These are phyloP conservation scores for Hymenochirus boettgeri DNA, from an alignment of 2,113 vertebrate genomes.

Conservation along the genomic window DNA sequence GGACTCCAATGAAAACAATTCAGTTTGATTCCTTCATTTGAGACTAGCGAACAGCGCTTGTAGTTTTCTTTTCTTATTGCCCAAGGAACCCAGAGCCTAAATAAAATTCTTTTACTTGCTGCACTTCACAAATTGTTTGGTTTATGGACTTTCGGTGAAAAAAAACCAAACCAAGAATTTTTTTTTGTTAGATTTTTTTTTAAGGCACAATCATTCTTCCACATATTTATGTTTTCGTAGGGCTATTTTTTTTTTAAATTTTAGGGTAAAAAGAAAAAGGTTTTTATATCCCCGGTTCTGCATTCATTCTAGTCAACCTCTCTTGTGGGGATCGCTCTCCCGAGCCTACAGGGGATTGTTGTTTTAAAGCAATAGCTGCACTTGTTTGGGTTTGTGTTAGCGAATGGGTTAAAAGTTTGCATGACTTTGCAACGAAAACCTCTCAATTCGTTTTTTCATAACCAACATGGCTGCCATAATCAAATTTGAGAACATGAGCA, in stretches of 20 bases:
- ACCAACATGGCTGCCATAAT: constrained; percentile 7
- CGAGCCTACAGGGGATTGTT: too few species aligned
- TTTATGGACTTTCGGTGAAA: constrained; percentile 41
- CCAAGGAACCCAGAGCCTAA: neutral
- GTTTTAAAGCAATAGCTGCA: too few species aligned
- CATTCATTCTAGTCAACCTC: too few species aligned
- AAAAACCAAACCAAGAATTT: constrained; percentile 41
- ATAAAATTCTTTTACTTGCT: too few species aligned
- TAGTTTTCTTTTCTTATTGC: neutral
- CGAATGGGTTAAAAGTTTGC: too few species aligned
- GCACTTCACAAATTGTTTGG: constrained; percentile 39
- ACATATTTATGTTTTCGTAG: constrained; percentile 8
- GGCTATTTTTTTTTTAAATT: too few species aligned
- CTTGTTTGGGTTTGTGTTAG: too few species aligned
- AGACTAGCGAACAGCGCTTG: neutral
- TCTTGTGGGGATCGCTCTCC: too few species aligned
- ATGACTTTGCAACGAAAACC: constrained; percentile 46
- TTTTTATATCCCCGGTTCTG: too few species aligned
- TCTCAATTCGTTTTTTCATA: constrained; percentile 39
- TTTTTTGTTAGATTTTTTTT: constrained; percentile 43
- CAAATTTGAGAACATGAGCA: neutral
- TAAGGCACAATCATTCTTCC: constrained; percentile 49
- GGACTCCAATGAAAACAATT: neutral
- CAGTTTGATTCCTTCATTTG: neutral
- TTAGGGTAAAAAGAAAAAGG: too few species aligned